Evolutionary conservation across 2,113 vertebrate species (phyloP), one percentile per base, ranked within the genome.

Genomic region (Odocoileus virginianus): DNA sequence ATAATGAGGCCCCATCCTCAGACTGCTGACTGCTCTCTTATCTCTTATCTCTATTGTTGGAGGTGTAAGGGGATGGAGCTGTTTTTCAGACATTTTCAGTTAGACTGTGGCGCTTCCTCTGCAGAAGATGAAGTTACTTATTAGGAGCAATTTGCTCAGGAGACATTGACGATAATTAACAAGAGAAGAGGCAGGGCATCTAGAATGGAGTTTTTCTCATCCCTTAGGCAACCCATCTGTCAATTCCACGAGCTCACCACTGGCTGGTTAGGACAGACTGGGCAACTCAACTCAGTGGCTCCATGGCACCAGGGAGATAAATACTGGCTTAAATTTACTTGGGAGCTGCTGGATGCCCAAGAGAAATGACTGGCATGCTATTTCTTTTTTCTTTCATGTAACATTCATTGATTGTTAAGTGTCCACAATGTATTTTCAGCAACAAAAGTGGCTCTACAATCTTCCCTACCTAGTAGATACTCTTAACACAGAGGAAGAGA

Each of bases 161-260:
- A 90, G 81, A 64, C 81, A 47, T 2, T 50, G 85, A 61, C 81
- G 93, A 57, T 94, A 91, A 94, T 96, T 95, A 97, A 60, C 6
- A n/a, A 82, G 64, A 40, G 52, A 93, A 95, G 96, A 87, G 61
- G 47, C 45, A 19, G 33, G 87, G 7, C 0, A 9, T 85, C 58
- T 88, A 76, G n/a, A 74, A 52, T 50, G 89, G 96, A 83, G 64
- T 87, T 95, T 94, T 95, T 84, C 93, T 64, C 85, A 17, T 91
- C 82, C 82, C 76, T 36, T 45, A 50, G 74, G 64, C 67, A n/a
- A 23, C n/a, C 52, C 64, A 76, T 92, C 76, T 76, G 81, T 84
- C 87, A 57, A 17, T 84, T 89, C n/a, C 7, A 12, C 0, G 6
- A 79, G 27, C 28, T 52, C 13, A 45, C 17, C 13, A n/a, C 19